Conservation (phyloP, 1,140 invertebrate genomes). For the Phortica variegata region DNA sequence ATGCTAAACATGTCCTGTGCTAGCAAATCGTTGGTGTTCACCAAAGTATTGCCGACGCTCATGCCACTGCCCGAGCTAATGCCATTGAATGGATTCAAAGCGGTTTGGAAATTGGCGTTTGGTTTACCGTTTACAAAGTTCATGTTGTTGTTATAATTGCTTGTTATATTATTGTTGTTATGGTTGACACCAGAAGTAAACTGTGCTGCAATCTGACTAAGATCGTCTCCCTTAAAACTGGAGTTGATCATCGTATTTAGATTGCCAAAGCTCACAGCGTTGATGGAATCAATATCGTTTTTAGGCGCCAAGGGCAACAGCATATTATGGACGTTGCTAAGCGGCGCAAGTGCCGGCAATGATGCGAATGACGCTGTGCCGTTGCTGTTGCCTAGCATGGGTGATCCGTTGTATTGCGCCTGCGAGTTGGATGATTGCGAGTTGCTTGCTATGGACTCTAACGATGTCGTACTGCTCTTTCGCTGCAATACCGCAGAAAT, state of each 20-base stretch:
- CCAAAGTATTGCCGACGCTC: conserved; percentile 6
- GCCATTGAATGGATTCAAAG: not conserved
- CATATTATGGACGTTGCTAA: conserved; percentile 18
- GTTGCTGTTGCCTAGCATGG: conserved; percentile 8
- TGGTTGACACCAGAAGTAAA: conserved; percentile 30
- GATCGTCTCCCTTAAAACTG: conserved; percentile 41
- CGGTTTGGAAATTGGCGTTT: conserved; percentile 25
- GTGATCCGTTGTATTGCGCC: conserved; percentile 24
- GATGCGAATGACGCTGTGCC: conserved; percentile 7
- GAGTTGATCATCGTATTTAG: conserved; percentile 20
- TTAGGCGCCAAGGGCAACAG: no score
- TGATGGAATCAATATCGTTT: no score
- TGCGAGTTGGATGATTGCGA: conserved; percentile 42
- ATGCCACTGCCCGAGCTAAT: not conserved
- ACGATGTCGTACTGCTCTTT: conserved; percentile 49
- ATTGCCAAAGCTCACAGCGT: no score
- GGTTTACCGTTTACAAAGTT: conserved; percentile 25
- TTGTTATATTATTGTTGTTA: conserved; percentile 37
- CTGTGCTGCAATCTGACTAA: conserved; percentile 44
- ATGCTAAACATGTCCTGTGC: conserved; percentile 49
- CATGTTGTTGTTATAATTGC: conserved; percentile 18
- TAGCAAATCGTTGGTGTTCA: conserved; percentile 37
- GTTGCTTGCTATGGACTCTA: conserved; percentile 52
- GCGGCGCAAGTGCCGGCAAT: conserved; percentile 44
- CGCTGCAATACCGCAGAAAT: conserved; percentile 36